phyloP scores from a whole-genome alignment of 2,113 vertebrate genomes.

The Sprattus sprattus region DNA sequence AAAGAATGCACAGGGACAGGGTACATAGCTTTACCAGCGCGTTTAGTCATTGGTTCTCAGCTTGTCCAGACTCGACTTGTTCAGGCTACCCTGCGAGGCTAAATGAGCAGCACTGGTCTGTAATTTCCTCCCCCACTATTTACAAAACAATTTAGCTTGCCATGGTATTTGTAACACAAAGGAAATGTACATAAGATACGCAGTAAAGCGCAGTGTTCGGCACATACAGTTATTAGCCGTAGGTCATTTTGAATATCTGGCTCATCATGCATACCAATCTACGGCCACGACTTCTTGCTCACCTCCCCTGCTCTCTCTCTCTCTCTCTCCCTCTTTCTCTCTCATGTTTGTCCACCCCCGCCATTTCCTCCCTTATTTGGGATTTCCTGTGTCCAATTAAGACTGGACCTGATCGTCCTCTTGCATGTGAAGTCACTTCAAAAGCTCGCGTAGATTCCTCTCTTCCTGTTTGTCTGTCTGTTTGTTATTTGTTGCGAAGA shows the following conservation, averaged over 20 bases:
- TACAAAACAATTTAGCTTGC: background rate
- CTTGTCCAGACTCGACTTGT: constrained; percentile 11
- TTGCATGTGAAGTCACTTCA: constrained; percentile 32
- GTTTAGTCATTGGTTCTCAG: background rate
- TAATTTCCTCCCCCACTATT: background rate
- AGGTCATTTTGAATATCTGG: background rate
- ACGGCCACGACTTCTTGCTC: background rate
- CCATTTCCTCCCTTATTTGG: constrained; percentile 32
- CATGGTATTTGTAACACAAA: background rate
- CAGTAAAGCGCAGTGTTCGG: background rate
- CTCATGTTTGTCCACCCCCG: background rate
- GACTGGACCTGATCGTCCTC: constrained; percentile 29
- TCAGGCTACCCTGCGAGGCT: background rate
- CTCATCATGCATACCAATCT: constrained; percentile 13
- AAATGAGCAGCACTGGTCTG: background rate
- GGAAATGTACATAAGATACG: background rate
- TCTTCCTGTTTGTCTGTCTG: background rate
- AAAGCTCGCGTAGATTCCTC: constrained; percentile 15
- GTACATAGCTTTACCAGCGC: background rate
- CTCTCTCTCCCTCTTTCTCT: background rate
- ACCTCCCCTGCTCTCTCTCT: background rate
- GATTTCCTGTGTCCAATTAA: constrained; percentile 44
- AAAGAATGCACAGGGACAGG: background rate
- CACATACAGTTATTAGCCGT: background rate
- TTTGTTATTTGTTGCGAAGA: background rate